Evolutionary conservation across 2,797 vertebrate genomes (phyloP).

Genomic region (Platyrinchus mystaceus): DNA sequence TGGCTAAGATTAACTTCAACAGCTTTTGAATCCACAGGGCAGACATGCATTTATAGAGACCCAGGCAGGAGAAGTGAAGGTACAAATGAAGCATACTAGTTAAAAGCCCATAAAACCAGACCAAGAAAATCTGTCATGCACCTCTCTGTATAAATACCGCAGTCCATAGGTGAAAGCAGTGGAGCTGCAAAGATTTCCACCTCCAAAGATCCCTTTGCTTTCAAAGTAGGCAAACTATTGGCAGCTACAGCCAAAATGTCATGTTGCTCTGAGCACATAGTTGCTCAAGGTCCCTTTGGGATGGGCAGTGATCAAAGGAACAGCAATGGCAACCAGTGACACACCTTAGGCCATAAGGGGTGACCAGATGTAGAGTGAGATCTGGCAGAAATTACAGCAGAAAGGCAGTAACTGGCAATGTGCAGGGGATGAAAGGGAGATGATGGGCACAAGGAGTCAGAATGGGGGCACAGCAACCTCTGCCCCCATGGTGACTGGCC

Average conservation of each 20-base stretch:
- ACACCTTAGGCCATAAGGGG: background rate
- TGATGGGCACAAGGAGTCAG: background rate
- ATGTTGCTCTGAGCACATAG: background rate
- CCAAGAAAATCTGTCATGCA: background rate
- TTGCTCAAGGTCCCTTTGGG: background rate
- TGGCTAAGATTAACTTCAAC: background rate
- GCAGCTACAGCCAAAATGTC: background rate
- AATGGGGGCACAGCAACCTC: background rate
- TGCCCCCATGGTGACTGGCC: accelerated
- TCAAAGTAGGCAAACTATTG: background rate
- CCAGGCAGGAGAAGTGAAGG: background rate
- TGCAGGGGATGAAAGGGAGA: background rate
- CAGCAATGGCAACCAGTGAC: background rate
- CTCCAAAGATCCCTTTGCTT: background rate
- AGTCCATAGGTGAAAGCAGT: background rate
- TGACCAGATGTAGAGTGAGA: background rate
- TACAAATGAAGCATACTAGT: background rate
- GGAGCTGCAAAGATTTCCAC: background rate
- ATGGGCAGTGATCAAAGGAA: background rate
- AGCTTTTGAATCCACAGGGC: background rate
- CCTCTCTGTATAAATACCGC: background rate
- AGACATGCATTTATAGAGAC: background rate
- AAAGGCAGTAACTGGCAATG: background rate
- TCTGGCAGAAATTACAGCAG: background rate
- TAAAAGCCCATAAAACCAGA: background rate